Conservation (phyloP, 1,140 invertebrate genomes). For the Halesus radiatus region DNA sequence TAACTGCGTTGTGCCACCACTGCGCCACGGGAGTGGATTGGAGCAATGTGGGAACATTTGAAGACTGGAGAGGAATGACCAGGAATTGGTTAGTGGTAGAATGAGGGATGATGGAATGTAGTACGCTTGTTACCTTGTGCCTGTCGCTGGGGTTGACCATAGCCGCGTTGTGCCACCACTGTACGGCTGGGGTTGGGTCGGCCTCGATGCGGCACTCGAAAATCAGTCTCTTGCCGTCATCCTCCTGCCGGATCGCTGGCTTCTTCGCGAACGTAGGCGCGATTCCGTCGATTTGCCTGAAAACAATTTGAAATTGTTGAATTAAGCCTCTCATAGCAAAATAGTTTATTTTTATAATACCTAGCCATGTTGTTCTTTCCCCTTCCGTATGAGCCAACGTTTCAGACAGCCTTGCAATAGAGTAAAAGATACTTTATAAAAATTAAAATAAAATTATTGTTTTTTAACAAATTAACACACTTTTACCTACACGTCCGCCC, state of each 20-base stretch:
- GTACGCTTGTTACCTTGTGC: conserved; percentile 79
- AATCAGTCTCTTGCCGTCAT: conserved; percentile 94
- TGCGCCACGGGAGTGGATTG: conserved; percentile 90
- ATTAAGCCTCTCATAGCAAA: too few relatives aligned
- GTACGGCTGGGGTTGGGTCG: conserved; percentile 90
- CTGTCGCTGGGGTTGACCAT: conserved; percentile 82
- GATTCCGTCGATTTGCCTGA: conserved; percentile 95
- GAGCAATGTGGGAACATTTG: conserved; percentile 59
- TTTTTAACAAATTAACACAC: too few relatives aligned
- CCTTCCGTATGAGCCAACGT: too few relatives aligned
- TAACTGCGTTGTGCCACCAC: conserved; percentile 91
- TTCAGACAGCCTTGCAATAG: too few relatives aligned
- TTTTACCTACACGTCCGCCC: too few relatives aligned
- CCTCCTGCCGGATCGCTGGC: conserved; percentile 95
- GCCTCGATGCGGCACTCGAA: conserved; percentile 97
- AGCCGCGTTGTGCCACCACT: conserved; percentile 91
- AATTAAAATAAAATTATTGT: too few relatives aligned
- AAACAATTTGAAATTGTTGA: conserved; percentile 11
- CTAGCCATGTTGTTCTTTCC: background rate
- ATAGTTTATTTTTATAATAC: background rate
- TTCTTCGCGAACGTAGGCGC: conserved; percentile 98
- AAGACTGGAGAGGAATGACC: too few relatives aligned
- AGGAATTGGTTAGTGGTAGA: too few relatives aligned
- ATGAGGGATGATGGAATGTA: too few relatives aligned
- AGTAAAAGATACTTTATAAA: too few relatives aligned